Conservation (phyloP, 2,797 vertebrate species). For the Mionectes olivaceus region DNA sequence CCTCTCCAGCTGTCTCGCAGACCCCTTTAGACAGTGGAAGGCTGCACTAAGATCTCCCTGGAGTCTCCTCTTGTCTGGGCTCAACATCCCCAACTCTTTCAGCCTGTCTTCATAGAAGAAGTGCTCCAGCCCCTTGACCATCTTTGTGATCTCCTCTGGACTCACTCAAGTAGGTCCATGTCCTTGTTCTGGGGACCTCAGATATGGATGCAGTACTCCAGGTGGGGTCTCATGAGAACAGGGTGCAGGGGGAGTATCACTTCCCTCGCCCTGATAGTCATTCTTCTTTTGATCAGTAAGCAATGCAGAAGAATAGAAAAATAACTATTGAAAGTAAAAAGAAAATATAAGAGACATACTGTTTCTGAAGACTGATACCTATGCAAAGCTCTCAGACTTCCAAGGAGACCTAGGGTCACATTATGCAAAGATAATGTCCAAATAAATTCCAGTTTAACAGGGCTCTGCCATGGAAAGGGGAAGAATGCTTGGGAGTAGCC, state of each 20-base stretch:
- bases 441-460: neutral
- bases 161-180: neutral
- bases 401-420: neutral
- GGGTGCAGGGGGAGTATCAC: neutral
- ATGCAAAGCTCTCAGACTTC: neutral
- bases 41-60: neutral
- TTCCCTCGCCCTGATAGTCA: neutral
- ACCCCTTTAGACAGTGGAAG: neutral
- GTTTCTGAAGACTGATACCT: neutral
- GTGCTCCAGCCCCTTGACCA: neutral
- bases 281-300: neutral
- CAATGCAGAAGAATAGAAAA: neutral
- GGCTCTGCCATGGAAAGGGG: neutral
- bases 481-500: neutral
- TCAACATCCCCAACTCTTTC: neutral
- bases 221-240: neutral
- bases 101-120: neutral
- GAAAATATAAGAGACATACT: neutral
- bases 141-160: neutral
- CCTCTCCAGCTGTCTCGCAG: neutral
- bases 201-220: neutral
- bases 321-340: neutral
- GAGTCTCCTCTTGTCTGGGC: neutral
- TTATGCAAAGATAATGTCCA: neutral
- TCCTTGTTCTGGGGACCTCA: accelerated